A percentile compares a stretch with the other conserved stretches of the same genome.
These are phyloP conservation scores for Heteromurus nitidus DNA, from an alignment of 2,888 invertebrate genomes.

Conservation along the genomic window DNA sequence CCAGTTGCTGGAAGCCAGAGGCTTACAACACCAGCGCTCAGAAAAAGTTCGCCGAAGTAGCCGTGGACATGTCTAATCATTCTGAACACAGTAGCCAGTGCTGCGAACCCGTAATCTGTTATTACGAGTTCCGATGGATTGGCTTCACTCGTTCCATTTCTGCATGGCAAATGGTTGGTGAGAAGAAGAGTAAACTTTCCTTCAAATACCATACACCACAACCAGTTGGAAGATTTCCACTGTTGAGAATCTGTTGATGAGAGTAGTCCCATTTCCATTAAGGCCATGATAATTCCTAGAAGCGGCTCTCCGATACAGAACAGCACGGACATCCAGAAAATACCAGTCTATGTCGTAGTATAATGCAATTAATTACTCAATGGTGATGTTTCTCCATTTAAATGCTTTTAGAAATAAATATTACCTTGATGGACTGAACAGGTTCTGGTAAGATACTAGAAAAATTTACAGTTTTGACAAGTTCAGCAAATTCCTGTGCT, in stretches of 20 bases:
- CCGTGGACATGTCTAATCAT: slow-evolving; percentile 25
- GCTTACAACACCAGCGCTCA: slow-evolving; percentile 4
- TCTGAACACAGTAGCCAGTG: neutral
- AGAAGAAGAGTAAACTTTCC: neutral
- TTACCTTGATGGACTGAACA: neutral
- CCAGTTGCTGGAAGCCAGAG: slow-evolving; percentile 23
- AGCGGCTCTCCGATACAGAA: neutral
- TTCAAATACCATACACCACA: slow-evolving; percentile 2
- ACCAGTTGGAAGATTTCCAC: neutral
- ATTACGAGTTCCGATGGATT: neutral
- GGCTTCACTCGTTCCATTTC: neutral
- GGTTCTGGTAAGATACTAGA: too few relatives aligned
- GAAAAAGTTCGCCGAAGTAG: slow-evolving; percentile 15
- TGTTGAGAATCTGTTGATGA: neutral
- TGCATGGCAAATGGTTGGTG: neutral
- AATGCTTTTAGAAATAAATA: neutral
- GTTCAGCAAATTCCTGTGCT: neutral
- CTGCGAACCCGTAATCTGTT: neutral
- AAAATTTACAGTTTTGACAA: too few relatives aligned
- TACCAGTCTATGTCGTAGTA: too few relatives aligned
- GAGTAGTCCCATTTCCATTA: neutral
- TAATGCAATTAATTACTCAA: too few relatives aligned
- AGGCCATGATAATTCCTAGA: neutral
- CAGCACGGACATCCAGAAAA: too few relatives aligned
- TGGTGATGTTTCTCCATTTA: neutral